Evolutionary conservation across 2,888 invertebrate genomes (phyloP).

Genomic region (Hyppa rectilinea): DNA sequence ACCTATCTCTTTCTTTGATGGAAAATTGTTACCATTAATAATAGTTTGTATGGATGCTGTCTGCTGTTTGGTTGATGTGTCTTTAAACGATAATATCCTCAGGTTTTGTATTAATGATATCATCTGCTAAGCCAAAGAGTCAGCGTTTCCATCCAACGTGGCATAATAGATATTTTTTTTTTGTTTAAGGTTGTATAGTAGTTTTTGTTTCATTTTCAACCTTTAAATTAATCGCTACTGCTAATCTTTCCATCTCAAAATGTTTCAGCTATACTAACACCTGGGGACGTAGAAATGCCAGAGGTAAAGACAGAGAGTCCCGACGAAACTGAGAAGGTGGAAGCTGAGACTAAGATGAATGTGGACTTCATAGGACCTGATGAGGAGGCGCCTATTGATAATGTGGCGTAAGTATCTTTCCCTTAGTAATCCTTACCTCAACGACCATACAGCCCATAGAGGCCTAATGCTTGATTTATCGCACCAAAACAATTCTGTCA

Average conservation of each 20-base stretch:
- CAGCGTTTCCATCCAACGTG: no score
- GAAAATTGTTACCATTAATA: neutral
- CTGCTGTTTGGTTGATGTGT: neutral
- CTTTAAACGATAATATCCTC: no score
- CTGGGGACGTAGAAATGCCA: constrained; percentile 72
- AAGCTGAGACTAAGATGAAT: constrained; percentile 68
- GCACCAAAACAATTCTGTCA: no score
- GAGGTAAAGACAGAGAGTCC: constrained; percentile 73
- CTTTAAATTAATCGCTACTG: neutral
- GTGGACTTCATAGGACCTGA: constrained; percentile 83
- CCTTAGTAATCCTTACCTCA: no score
- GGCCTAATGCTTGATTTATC: no score
- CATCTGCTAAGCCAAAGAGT: no score
- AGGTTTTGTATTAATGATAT: no score
- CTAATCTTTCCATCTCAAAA: neutral
- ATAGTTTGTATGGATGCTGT: neutral
- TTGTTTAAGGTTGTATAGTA: no score
- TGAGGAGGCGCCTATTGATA: constrained; percentile 82
- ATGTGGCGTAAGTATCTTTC: constrained; percentile 77
- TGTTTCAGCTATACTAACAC: constrained; percentile 71
- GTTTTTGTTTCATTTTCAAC: neutral
- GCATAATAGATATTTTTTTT: no score
- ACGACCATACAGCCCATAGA: no score
- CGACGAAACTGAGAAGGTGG: constrained; percentile 63
- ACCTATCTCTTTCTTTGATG: neutral